phyloP scores from a whole-genome alignment of 1,140 invertebrate species.

The Metopolophium dirhodum region DNA sequence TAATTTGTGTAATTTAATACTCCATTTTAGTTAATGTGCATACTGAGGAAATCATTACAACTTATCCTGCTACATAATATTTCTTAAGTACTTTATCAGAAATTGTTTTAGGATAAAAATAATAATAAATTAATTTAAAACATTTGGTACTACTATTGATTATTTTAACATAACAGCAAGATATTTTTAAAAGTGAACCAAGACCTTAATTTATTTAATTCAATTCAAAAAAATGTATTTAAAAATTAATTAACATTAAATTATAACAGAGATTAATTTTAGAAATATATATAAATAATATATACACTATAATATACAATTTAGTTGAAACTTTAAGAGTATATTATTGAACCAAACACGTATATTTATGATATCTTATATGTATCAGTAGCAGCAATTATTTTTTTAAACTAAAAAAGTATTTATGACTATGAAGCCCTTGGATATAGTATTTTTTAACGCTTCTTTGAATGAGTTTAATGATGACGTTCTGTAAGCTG shows the following conservation, averaged over 20 bases:
- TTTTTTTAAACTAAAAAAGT: conserved; percentile 69
- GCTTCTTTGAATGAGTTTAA: conserved; percentile 80
- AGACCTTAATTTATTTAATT: background rate
- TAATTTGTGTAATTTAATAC: too few relatives aligned
- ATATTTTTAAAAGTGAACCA: background rate
- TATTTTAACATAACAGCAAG: background rate
- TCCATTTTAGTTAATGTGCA: too few relatives aligned
- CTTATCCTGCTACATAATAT: background rate
- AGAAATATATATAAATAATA: background rate
- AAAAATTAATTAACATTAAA: background rate
- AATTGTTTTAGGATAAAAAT: background rate
- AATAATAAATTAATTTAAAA: background rate
- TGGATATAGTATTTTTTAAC: conserved; percentile 72
- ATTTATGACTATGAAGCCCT: conserved; percentile 78
- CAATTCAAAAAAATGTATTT: background rate
- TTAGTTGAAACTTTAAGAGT: background rate
- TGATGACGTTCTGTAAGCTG: conserved; percentile 74
- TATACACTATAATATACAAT: background rate
- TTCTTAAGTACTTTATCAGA: background rate
- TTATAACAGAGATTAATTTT: background rate
- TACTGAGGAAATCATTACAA: too few relatives aligned
- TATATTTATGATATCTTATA: background rate
- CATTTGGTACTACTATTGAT: background rate
- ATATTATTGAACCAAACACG: background rate
- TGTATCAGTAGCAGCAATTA: background rate